These are phyloP conservation scores for Pogonus chalceus DNA, from an alignment of 1,140 invertebrate species.

Conservation along the genomic window DNA sequence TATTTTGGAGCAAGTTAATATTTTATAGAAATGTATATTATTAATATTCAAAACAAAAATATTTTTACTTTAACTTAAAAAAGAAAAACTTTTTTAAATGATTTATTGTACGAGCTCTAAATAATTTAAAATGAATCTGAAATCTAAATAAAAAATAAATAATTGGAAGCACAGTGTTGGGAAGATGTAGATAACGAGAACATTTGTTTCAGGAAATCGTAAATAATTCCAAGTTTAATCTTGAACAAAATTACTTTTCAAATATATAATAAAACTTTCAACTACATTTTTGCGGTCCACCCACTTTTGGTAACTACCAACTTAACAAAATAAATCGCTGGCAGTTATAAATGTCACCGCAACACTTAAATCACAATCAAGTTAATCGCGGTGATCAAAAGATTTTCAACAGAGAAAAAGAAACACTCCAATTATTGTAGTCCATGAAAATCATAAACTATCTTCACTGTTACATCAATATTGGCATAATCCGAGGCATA, in stretches of 20 bases:
- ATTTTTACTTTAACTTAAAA: too few species aligned
- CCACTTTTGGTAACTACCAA: neutral
- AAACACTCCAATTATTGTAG: slow-evolving; percentile 1
- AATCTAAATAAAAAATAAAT: too few species aligned
- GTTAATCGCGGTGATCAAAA: neutral
- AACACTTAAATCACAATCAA: slow-evolving; percentile 6
- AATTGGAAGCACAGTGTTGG: too few species aligned
- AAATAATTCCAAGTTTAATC: neutral
- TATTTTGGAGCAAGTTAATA: too few species aligned
- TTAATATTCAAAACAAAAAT: too few species aligned
- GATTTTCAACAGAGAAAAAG: neutral
- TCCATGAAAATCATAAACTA: neutral
- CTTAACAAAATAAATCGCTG: slow-evolving; percentile 1
- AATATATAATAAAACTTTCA: too few species aligned
- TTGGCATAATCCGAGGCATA: neutral
- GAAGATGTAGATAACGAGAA: too few species aligned
- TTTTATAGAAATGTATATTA: too few species aligned
- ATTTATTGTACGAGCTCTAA: too few species aligned
- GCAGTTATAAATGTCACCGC: slow-evolving; percentile 2
- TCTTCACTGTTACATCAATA: neutral
- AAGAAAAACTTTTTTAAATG: too few species aligned
- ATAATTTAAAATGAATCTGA: too few species aligned
- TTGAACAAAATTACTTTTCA: neutral
- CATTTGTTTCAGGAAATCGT: neutral
- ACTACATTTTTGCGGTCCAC: neutral